Base-by-base conservation (phyloP, 1,140 invertebrate species). In the Drosophila nigromelanica region DNA sequence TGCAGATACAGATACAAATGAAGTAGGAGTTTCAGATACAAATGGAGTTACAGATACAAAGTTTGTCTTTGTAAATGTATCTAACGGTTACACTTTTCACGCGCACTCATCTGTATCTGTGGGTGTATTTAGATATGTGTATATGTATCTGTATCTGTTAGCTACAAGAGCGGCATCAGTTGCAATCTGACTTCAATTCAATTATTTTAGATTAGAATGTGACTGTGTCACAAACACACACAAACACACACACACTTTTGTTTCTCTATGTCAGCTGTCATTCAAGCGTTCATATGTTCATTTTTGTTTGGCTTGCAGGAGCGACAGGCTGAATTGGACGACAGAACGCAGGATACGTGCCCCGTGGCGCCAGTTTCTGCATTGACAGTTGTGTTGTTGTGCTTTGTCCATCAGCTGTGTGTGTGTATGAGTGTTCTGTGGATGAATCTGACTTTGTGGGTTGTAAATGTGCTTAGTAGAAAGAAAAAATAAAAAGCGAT, bases 121-220 rank as follows among this genome's bases (percentile, higher is more conserved):
- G 50, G 33, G 15, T 51, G 40, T 51, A 50, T 33, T 39, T 51
- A 40, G 45, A 37, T 45, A 21, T 73, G 50, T 62, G 30, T 54
- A 55, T 40, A 4, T 45, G 54, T 59, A n/a, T 50, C 27, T 47
- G 59, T 71, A 62, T 66, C 74, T 83, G 63, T 42, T 55, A 7
- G 69, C 67, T 73, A 73, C 66, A 72, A 14, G 24, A 66, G 62
- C 60, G 37, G 83, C 83, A 89, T 89, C 83, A 89, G 83, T 89
- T 89, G 83, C 83, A 89, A 89, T 89, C 83, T 89, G 80, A 89
- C 83, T 89, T 89, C 85, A 89, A 89, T 89, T 89, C 83, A 89
- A 89, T 89, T 89, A 89, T 89, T 89, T 89, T 89, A 89, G 83
- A 89, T 89, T 89, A 89, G 85, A 89, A 89, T 89, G 83, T 89